Evolutionary conservation across 2,797 vertebrate genomes (phyloP), one percentile per base, ranked within the genome.

Genomic region (Leptodactylus fallax): DNA sequence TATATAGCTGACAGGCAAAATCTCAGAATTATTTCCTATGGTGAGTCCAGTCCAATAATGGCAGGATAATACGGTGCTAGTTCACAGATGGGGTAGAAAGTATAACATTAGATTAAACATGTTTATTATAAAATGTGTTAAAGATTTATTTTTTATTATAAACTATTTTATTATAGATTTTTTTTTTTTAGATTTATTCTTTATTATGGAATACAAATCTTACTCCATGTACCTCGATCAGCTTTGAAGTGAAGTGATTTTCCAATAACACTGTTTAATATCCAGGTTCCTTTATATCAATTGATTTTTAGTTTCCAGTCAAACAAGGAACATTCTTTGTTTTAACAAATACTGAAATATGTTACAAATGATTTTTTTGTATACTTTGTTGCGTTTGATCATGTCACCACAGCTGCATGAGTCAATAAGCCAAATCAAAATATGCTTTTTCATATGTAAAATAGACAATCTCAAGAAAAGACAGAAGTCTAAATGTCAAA

Each of bases 391-490:
- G 47, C 17, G 14, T 81, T 72, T 81, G 51, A 84, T 79, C 81
- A 36, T 85, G 76, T 72, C 71, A 81, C 55, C 69, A 82, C 65
- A 71, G 78, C 83, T 81, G 83, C 78, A 86, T 16, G 71, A 82
- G 69, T 81, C 49, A 89, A 85, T 82, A 86, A 77, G 71, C 79
- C 79, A 82, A 85, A 78, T 78, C 45, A 80, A 85, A 88, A 85
- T 81, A 77, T 86, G 79, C 60, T 85, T 89, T 79, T 89, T 80
- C 78, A 89, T 85, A 86, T 89, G 83, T 89, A 86, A 86, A 89
- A 82, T 77, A 81, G 79, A 78, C 60, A 65, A 78, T 81, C 69
- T 81, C 67, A 81, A 85, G 83, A 85, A 89, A 85, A 82, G 79
- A 86, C 83, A 85, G 78, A 81, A 85, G 87, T 86, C 21, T 58